A percentile compares a stretch with the other conserved stretches of the same genome.
Conservation (phyloP, 2,888 invertebrate species). For the Hydraecia micacea region DNA sequence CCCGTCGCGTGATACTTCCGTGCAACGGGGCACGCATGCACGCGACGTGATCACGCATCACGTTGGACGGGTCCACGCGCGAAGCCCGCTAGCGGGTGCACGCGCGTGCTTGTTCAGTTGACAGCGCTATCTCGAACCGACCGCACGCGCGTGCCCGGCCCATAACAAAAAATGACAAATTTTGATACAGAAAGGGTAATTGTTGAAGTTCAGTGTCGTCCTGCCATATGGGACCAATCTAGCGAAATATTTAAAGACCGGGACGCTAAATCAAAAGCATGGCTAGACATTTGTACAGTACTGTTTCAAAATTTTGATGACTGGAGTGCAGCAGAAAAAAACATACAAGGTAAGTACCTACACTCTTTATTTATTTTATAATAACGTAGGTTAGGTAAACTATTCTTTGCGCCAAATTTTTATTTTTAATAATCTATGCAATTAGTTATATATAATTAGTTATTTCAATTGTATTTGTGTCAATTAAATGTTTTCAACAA, state of each 20-base stretch:
- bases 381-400: slow-evolving; percentile 58
- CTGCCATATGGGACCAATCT: slow-evolving; percentile 58
- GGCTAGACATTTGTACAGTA: slow-evolving; percentile 58
- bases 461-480: slow-evolving; percentile 60
- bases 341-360: slow-evolving; percentile 56
- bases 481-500: slow-evolving; percentile 62
- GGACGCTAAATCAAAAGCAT: slow-evolving; percentile 54
- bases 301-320: slow-evolving; percentile 56
- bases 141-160: slow-evolving; percentile 58
- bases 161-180: slow-evolving; percentile 58
- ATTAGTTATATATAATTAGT: slow-evolving; percentile 57
- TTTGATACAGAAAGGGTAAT: slow-evolving; percentile 61
- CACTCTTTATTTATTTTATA: slow-evolving; percentile 60
- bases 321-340: slow-evolving; percentile 56
- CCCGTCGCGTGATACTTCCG: too few relatives aligned
- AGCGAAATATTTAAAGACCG: slow-evolving; percentile 56
- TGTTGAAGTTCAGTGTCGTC: slow-evolving; percentile 59
- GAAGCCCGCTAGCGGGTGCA: slow-evolving; percentile 42
- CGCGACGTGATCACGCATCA: slow-evolving; percentile 62
- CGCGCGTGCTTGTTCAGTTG: slow-evolving; percentile 56
- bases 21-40: slow-evolving; percentile 59
- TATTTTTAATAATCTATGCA: slow-evolving; percentile 65
- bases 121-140: slow-evolving; percentile 56
- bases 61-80: slow-evolving; percentile 59
- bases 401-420: slow-evolving; percentile 58